Conservation (phyloP, 2,888 invertebrate genomes). For the Pterostichus niger region DNA sequence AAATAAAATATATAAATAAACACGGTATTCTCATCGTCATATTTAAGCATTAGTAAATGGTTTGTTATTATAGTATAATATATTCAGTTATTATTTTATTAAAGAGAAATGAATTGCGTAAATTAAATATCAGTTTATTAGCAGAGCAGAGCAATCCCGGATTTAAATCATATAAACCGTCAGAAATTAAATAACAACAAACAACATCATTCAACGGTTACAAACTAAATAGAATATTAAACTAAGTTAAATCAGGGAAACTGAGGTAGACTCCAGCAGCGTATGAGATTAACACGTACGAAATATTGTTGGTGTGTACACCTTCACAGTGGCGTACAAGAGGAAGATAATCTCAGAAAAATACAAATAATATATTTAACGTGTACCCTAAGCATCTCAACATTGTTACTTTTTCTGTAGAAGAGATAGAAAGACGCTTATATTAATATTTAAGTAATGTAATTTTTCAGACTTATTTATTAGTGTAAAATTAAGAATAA, state of each 20-base stretch:
- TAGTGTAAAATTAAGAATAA: too few relatives aligned
- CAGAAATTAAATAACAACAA: conserved; percentile 50
- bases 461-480: too few relatives aligned
- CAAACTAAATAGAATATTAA: conserved; percentile 53
- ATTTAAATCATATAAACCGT: conserved; percentile 44
- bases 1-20: too few relatives aligned
- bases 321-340: not conserved
- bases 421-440: too few relatives aligned
- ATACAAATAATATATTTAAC: too few relatives aligned
- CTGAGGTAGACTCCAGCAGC: conserved; percentile 39
- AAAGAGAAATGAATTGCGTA: not conserved
- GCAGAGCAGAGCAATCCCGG: not conserved
- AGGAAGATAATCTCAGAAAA: not conserved
- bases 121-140: conserved; percentile 19
- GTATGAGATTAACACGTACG: conserved; percentile 35
- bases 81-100: not conserved
- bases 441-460: too few relatives aligned
- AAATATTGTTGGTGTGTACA: conserved; percentile 26
- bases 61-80: too few relatives aligned
- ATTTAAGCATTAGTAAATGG: too few relatives aligned
- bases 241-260: conserved; percentile 47
- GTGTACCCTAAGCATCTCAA: too few relatives aligned
- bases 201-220: conserved; percentile 46
- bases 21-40: too few relatives aligned
- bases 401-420: too few relatives aligned